phyloP scores from a whole-genome alignment of 2,888 invertebrate species.

The Caenorhabditis sp. region DNA sequence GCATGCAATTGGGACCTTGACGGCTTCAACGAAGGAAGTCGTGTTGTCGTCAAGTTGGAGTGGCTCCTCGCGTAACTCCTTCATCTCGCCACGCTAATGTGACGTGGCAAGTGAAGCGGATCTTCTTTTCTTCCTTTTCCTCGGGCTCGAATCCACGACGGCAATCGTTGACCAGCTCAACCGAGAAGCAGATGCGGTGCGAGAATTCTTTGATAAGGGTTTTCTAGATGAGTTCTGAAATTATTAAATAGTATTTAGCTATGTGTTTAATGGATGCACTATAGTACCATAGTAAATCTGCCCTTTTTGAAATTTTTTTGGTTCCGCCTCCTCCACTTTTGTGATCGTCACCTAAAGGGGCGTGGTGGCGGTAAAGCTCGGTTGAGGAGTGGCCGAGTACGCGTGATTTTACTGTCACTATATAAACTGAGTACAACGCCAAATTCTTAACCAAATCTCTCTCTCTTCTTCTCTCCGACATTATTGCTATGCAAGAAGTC shows the following conservation, averaged over 20 bases:
- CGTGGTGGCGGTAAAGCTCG: no score
- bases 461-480: no score
- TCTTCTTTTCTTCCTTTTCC: slow-evolving; percentile 31
- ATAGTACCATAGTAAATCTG: no score
- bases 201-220: slow-evolving; percentile 70
- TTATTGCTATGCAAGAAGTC: no score
- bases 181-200: slow-evolving; percentile 74
- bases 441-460: no score
- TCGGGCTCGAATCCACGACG: slow-evolving; percentile 41
- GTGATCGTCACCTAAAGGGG: no score
- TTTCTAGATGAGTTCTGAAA: slow-evolving; percentile 67
- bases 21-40: slow-evolving; percentile 55
- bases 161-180: slow-evolving; percentile 69
- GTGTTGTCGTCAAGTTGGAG: slow-evolving; percentile 37
- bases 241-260: not conserved
- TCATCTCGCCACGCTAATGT: slow-evolving; percentile 61
- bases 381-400: no score
- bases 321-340: slow-evolving; percentile 3
- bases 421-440: no score
- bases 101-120: slow-evolving; percentile 68
- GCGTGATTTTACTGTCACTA: no score
- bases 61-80: slow-evolving; percentile 38
- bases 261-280: not conserved
- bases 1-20: slow-evolving; percentile 57
- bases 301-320: no score